phyloP scores from a whole-genome alignment of 2,888 invertebrate genomes.

The Fragum fragum region DNA sequence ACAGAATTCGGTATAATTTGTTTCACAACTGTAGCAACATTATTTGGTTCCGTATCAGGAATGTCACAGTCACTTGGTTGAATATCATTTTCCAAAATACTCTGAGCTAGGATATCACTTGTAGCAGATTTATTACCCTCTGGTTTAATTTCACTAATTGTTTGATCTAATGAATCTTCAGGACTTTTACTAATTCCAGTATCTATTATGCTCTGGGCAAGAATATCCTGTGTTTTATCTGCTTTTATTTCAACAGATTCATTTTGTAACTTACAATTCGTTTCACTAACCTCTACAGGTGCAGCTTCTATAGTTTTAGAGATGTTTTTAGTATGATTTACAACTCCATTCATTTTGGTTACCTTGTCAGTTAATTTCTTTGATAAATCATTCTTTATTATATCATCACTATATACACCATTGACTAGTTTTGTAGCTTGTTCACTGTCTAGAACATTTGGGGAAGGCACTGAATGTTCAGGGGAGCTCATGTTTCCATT shows the following conservation, averaged over 20 bases:
- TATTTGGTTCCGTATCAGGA: conserved; percentile 56
- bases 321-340: conserved; percentile 70
- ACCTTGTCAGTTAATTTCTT: conserved; percentile 66
- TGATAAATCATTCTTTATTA: conserved; percentile 27
- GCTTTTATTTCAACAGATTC: conserved; percentile 2
- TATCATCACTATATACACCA: conserved; percentile 57
- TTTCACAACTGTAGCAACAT: conserved; percentile 60
- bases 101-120: conserved; percentile 60
- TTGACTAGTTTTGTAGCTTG: conserved; percentile 62
- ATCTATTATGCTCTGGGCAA: conserved; percentile 61
- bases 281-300: conserved; percentile 27
- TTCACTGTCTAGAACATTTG: conserved; percentile 53
- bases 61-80: conserved; percentile 65
- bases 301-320: conserved; percentile 46
- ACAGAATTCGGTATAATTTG: conserved; percentile 63
- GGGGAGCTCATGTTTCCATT: conserved; percentile 70
- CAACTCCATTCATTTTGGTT: conserved; percentile 76
- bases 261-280: conserved; percentile 35
- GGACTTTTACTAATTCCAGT: conserved; percentile 57
- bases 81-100: conserved; percentile 63
- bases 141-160: conserved; percentile 39
- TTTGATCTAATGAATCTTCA: conserved; percentile 38
- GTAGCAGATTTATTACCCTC: conserved; percentile 22
- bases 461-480: conserved; percentile 65
- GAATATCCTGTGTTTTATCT: conserved; percentile 58